phyloP scores from a whole-genome alignment of 2,113 vertebrate genomes.

The Agelaius phoeniceus region DNA sequence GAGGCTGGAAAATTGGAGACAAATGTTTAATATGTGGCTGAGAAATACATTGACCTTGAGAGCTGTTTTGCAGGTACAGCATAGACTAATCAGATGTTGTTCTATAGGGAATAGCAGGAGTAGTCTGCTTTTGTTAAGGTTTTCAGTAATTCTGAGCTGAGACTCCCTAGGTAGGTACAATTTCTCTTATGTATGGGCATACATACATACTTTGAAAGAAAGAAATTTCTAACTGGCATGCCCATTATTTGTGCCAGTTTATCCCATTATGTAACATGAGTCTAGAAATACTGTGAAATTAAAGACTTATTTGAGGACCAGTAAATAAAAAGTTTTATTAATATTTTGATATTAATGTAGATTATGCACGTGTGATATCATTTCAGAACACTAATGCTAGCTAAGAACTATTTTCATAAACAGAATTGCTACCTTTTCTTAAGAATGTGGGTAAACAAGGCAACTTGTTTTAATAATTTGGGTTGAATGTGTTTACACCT shows the following conservation, averaged over 20 bases:
- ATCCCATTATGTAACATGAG: not conserved
- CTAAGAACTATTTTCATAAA: not conserved
- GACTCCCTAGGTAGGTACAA: not conserved
- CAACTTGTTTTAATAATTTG: not conserved
- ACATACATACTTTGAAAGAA: not conserved
- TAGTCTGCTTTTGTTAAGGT: not conserved
- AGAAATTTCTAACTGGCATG: not conserved
- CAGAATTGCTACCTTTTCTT: not conserved
- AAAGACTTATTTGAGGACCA: not conserved
- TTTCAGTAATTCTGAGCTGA: not conserved
- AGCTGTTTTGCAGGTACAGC: not conserved
- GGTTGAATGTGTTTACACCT: not conserved
- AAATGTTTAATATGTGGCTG: not conserved
- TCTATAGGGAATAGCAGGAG: not conserved
- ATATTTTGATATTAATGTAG: not conserved
- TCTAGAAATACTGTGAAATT: not conserved
- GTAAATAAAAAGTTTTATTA: not conserved
- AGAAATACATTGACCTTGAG: not conserved
- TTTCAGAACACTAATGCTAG: not conserved
- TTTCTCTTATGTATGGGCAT: not conserved
- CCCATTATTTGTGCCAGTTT: not conserved
- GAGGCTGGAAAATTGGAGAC: not conserved
- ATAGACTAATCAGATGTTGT: not conserved
- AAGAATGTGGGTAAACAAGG: not conserved
- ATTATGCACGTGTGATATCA: rapidly evolving